These are phyloP conservation scores for Pyrgilauda ruficollis DNA, from an alignment of 2,113 vertebrate species.

Conservation along the genomic window DNA sequence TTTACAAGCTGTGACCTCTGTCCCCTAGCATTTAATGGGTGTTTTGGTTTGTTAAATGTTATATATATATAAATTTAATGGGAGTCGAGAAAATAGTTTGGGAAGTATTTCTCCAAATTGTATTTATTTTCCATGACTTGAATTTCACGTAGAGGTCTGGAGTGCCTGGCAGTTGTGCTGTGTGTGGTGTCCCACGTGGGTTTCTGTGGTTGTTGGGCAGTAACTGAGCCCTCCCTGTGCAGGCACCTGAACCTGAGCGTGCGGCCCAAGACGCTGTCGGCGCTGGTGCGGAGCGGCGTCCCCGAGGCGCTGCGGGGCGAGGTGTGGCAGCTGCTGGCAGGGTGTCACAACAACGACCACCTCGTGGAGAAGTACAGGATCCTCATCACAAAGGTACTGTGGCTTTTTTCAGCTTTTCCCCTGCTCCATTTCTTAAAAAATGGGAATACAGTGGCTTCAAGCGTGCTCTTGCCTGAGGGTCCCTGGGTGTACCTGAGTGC, in stretches of 20 bases:
- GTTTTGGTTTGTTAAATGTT: neutral
- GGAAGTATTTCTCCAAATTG: neutral
- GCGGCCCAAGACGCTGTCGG: conserved; percentile 87
- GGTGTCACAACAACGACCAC: conserved; percentile 97
- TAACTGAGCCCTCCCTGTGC: neutral
- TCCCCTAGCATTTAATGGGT: neutral
- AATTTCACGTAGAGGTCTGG: fast-evolving
- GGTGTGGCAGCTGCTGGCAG: conserved; percentile 96
- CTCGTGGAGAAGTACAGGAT: conserved; percentile 96
- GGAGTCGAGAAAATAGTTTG: neutral
- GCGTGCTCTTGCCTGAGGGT: neutral
- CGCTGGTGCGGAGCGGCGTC: conserved; percentile 91
- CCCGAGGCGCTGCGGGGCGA: conserved; percentile 95
- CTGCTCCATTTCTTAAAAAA: fast-evolving
- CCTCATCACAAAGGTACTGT: conserved; percentile 95
- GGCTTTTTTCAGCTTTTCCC: fast-evolving
- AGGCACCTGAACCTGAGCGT: conserved; percentile 96
- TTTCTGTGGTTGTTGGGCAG: fast-evolving
- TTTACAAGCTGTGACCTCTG: neutral
- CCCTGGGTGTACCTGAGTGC: neutral
- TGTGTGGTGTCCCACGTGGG: neutral
- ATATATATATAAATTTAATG: neutral
- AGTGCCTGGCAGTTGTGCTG: neutral
- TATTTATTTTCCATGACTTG: fast-evolving
- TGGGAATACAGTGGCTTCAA: neutral